phyloP scores from a whole-genome alignment of 2,888 invertebrate species.

The Folsomia manolachei region DNA sequence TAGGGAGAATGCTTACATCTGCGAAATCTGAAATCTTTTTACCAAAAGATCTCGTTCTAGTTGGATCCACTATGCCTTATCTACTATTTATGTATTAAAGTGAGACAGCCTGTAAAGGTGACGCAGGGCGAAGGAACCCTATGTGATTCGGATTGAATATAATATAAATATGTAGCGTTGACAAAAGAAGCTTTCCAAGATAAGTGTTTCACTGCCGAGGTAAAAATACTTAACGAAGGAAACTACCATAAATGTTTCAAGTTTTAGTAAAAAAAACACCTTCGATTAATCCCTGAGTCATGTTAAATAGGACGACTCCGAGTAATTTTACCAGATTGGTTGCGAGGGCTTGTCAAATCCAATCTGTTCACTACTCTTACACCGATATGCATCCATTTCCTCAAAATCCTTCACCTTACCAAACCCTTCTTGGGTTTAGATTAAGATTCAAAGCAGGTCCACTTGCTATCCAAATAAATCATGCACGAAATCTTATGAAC shows the following conservation, averaged over 20 bases:
- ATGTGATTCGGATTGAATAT: neutral
- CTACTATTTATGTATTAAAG: neutral
- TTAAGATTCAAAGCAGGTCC: neutral
- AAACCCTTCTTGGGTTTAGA: neutral
- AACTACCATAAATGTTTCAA: neutral
- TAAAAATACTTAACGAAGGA: neutral
- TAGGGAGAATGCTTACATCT: no score
- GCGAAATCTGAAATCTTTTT: no score
- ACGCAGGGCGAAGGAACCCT: neutral
- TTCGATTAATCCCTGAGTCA: neutral
- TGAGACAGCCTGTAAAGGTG: neutral
- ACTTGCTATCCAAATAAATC: neutral
- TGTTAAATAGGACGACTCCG: neutral
- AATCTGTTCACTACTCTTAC: neutral
- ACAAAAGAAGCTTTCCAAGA: neutral
- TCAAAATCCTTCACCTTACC: neutral
- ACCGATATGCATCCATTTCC: neutral
- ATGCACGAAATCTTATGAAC: neutral
- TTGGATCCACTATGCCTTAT: no score
- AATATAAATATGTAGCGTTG: neutral
- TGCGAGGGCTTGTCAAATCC: neutral
- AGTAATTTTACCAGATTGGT: neutral
- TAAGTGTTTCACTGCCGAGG: neutral
- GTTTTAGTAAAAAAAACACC: neutral
- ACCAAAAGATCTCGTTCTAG: no score